Conservation (phyloP, 2,888 invertebrate genomes). For the Stenchaetothrips biformis region DNA sequence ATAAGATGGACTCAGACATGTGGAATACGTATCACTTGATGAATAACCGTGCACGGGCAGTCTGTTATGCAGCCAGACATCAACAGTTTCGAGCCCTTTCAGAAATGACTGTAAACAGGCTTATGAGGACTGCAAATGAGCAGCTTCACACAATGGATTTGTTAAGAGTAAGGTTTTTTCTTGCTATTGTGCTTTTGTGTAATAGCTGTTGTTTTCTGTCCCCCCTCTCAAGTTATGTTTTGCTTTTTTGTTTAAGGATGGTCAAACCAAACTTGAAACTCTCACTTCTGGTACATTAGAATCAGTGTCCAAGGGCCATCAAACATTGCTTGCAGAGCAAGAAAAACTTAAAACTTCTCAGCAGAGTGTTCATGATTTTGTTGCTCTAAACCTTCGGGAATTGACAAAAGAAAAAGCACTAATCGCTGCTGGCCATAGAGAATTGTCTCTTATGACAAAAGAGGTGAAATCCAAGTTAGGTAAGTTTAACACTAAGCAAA, state of each 20-base stretch:
- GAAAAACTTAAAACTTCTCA: background rate
- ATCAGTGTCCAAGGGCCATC: slow-evolving; percentile 1
- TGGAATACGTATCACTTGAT: slow-evolving; percentile 67
- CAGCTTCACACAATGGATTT: slow-evolving; percentile 49
- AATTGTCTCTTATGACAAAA: background rate
- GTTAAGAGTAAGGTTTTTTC: slow-evolving; percentile 45
- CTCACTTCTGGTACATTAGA: background rate
- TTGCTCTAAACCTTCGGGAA: background rate
- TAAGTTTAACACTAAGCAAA: background rate
- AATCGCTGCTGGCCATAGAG: background rate
- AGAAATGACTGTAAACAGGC: slow-evolving; percentile 59
- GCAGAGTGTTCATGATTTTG: slow-evolving; percentile 18
- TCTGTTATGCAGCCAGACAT: slow-evolving; percentile 60
- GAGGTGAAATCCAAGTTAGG: background rate
- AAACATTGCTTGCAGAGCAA: background rate
- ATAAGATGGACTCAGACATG: slow-evolving; percentile 58
- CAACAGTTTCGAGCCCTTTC: slow-evolving; percentile 60
- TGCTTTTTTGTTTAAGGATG: background rate
- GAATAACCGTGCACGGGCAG: slow-evolving; percentile 61
- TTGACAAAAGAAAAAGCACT: background rate
- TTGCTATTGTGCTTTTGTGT: too few relatives aligned
- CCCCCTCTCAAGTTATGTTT: background rate
- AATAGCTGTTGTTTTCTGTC: too few relatives aligned
- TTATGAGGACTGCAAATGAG: slow-evolving; percentile 53
- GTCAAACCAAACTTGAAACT: background rate